Evolutionary conservation across 1,140 invertebrate genomes (phyloP), one percentile per base, ranked within the genome.

Genomic region (Drosophila kurseongensis): DNA sequence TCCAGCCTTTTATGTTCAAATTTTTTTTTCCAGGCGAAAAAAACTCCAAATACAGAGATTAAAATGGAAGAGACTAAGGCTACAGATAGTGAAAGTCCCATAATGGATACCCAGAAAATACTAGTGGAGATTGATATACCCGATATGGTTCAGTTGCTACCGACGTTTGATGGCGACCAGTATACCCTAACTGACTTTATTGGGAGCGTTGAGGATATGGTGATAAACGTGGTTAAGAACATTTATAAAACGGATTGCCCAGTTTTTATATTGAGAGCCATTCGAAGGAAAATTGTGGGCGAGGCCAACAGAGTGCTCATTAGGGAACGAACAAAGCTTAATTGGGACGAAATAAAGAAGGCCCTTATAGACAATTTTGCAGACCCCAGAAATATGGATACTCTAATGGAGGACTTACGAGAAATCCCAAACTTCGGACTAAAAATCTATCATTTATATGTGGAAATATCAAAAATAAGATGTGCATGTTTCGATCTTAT

Each of bases 181-280:
- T 47, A 47, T 2, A 2, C 44, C 1, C 18, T 47, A 0, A 6
- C 16, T 1, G 12, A 47, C 2, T 47, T 47, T 27, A 47, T 47
- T 23, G 16, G 44, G 1, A 47, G 44, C 10, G 44, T 47, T 1
- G 18, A 47, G 12, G 44, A 47, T 23, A 47, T 47, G 16, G 44
- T 47, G 1, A 9, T 47, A 0, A 10, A 47, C 10, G 10, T 47
- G 2, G 18, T 47, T 0, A 47, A 47, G 6, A 23, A 13, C 10
- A 12, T 47, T 5, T 47, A 47, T 1, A 23, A 47, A 23, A 23
- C 44, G 0, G 44, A 47, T 4, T 47, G 44, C 23, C 44, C 44
- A 6, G 18, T 23, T 47, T 47, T 47, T 13, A 23, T 47, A 47
- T 12, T 47, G 44, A 10, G 44, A 29, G 45, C 45, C n/a, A 48